Evolutionary conservation across 2,888 invertebrate genomes (phyloP), one percentile per base, ranked within the genome.

Genomic region (Chaetogeoica ovagalla): DNA sequence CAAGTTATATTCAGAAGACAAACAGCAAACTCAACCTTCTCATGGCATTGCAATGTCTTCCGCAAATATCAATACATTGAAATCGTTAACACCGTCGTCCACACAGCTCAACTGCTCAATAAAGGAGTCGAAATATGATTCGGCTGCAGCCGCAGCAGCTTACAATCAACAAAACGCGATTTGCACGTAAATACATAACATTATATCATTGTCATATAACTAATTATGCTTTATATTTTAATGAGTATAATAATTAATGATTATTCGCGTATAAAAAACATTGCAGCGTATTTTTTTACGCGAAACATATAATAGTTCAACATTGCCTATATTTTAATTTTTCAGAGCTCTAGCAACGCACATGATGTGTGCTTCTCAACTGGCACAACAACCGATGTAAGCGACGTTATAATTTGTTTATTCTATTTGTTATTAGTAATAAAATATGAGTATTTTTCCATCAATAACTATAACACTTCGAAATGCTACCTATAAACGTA

Each of bases 61-160:
- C 43, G n/a, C 57, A 19, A 75, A 66, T n/a, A 66, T 75, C 11
- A 75, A 66, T 15, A 57, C 21, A 39, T 15, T 75, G 13, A 75
- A 75, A 17, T 66, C 66, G 11, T 19, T 75, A 66, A 43, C 23
- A 19, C 73, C 63, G 21, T 23, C 66, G 1, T n/a, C 70, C 17
- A 57, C 65, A 8, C 65, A 75, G 57, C 74, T 75, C 6, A 75
- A 66, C 9, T 66, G 75, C 43, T 39, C 57, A 19, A 1, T 66
- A 43, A 75, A 75, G 66, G 57, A 23, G 23, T 39, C 74, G 8
- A 75, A 75, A 19, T 65, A 66, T 1, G 57, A 75, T 9, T 88
- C 98, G 43, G 97, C 98, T 88, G 98, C 98, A 75, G 98, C 98
- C 37, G 97, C 97, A 88, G 98, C 98, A 77, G 97, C 97, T 73